Evolutionary conservation across 1,140 invertebrate genomes (phyloP), one percentile per base, ranked within the genome.

Genomic region (Argopecten irradians): DNA sequence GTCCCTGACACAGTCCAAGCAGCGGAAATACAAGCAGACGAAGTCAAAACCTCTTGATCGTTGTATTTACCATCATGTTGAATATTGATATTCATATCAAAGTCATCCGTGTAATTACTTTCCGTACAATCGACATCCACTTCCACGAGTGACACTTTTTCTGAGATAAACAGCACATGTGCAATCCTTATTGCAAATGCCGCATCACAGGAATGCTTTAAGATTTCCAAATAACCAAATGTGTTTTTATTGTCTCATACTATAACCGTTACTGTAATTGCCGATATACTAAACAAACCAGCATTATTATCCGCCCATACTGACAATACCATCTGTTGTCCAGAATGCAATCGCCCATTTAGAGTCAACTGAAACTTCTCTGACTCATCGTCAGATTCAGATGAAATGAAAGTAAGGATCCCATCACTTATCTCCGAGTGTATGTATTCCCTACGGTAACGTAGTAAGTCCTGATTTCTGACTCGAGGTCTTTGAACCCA

Each of bases 171-270:
- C 87, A 39, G 71, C 87, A 36, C 89, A 90, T 19, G 89, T 90
- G 71, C 89, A 90, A 34, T 88, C 89, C 83, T 88, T 43, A 86
- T 86, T 86, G 36, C 89, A 90, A 34, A 90, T 13, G 46, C 32
- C n/a, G 85, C 34, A 11, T 19, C 34, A 84, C 89, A 90, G 0
- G 89, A 90, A 88, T 90, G 71, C 16, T 55, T 84, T 86, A 88
- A 85, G n/a, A 90, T 83, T 83, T 85, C n/a, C 0, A 90, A 82
- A 33, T 35, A 41, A 11, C 89, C 89, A 32, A n/a, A 11, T 14
- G 71, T 83, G 9, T 28, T 16, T 22, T 36, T 35, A 9, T 0
- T 28, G 34, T 46, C 32, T 1, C 28, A 34, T 7, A 34, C 28
- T 19, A 88, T 34, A 34, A 88, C 16, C 36, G 71, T 85, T 2